Base-by-base conservation (phyloP, 2,113 vertebrate species). In the Caretta caretta region DNA sequence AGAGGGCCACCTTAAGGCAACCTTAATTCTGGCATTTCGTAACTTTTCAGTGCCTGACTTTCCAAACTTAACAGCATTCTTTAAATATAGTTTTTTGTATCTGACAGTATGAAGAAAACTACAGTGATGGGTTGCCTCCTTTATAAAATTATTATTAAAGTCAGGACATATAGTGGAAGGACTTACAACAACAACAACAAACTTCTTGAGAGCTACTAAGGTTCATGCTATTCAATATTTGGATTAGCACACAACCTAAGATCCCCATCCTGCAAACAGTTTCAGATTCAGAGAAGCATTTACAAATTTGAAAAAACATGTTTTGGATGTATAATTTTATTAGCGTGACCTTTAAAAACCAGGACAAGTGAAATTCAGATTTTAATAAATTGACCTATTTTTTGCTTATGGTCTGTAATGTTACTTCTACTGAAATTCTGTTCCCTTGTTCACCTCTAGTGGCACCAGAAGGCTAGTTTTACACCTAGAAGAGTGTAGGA, bases 241-340 rank as follows among this genome's bases (percentile, higher is more conserved):
- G 57, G 12, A 10, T 29, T 59, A 12, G 46, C 38, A 27, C 13
- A 49, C 0, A 0, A n/a, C 20, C 50, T 79, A 35, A 78, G 22
- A 56, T 38, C 35, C 27, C 80, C 8, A 16, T 38, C 51, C 13
- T 53, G 2, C 5, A 50, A 83, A 53, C 75, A 42, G 57, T 89
- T 54, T 57, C 24, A 5, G 10, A 57, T 65, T 35, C 53, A n/a
- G 46, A 94, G 22, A 24, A 84, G 75, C 42, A 78, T 78, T 48
- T 48, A 46, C 22, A 76, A 16, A 16, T 0, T 0, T 5, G 7
- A 11, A 35, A 51, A 88, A 56, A 35, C 53, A 29, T 0, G 4
- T 86, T 90, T 87, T 90, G 72, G 79, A 88, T 88, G 80, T 24
- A 5, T 53, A 96, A 92, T 51, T 76, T 35, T 5, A 27, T 1